Evolutionary conservation across 2,888 invertebrate genomes (phyloP).

Genomic region (Leptopilina myrica): DNA sequence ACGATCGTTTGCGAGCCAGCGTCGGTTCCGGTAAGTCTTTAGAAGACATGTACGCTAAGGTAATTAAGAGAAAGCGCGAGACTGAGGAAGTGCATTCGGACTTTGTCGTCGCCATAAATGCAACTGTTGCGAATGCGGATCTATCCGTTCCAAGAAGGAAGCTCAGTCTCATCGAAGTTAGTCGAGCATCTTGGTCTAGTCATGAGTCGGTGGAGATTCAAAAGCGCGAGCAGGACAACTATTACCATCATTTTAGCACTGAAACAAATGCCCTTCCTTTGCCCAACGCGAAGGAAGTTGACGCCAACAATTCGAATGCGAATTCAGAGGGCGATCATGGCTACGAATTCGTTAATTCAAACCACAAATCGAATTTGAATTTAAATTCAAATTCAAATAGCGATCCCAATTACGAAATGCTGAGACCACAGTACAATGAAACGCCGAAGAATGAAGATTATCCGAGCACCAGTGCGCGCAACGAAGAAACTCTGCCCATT

Average conservation of each 20-base stretch:
- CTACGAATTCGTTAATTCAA: conserved; percentile 82
- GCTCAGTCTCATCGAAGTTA: conserved; percentile 68
- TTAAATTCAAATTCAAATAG: conserved; percentile 56
- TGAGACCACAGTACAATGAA: conserved; percentile 73
- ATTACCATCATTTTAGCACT: conserved; percentile 44
- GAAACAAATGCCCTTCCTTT: not conserved
- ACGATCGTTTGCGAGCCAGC: conserved; percentile 64
- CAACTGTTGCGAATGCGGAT: conserved; percentile 50
- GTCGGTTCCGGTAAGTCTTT: conserved; percentile 79
- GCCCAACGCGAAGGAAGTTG: not conserved
- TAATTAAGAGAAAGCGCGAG: conserved; percentile 82
- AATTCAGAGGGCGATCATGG: conserved; percentile 80
- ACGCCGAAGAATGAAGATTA: conserved; percentile 34
- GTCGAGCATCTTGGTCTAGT: conserved; percentile 72
- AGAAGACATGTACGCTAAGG: conserved; percentile 95
- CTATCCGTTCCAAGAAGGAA: conserved; percentile 59
- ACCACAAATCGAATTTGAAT: not conserved
- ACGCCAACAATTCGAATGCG: conserved; percentile 37
- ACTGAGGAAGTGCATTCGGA: conserved; percentile 73
- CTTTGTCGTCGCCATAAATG: conserved; percentile 49
- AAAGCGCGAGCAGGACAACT: conserved; percentile 64
- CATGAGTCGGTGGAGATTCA: conserved; percentile 69
- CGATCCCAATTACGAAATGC: conserved; percentile 89
- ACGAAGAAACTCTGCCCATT: conserved; percentile 63
- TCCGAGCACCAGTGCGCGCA: conserved; percentile 50